These are phyloP conservation scores for Lytechinus variegatus DNA, from an alignment of 35 echinoderm and acorn worm species.

Conservation along the genomic window DNA sequence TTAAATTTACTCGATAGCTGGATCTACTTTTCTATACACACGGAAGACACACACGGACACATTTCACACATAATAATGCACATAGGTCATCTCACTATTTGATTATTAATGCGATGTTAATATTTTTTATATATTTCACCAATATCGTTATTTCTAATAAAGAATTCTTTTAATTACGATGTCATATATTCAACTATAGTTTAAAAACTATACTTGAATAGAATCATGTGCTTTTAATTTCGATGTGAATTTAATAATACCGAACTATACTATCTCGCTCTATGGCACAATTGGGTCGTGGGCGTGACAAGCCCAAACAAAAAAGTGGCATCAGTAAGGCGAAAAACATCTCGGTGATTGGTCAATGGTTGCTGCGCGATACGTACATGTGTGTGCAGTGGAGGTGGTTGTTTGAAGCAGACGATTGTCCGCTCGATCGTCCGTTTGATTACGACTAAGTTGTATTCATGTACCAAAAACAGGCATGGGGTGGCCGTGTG, in stretches of 20 bases:
- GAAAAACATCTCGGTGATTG: conserved; percentile 23
- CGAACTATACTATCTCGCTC: not conserved
- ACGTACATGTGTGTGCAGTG: not conserved
- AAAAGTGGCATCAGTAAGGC: conserved; percentile 3
- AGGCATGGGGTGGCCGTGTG: no score
- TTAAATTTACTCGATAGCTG: no score
- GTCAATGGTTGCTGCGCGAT: conserved; percentile 47
- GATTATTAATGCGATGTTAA: not conserved
- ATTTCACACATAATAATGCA: no score
- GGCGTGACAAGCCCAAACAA: conserved; percentile 43
- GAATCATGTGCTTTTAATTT: not conserved
- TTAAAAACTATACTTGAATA: not conserved
- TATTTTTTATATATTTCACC: not conserved
- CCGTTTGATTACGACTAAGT: no score
- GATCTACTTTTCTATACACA: no score
- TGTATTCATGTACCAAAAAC: no score
- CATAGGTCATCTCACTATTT: not conserved
- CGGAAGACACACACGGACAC: no score
- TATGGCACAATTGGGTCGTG: not conserved
- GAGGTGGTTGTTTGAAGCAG: not conserved
- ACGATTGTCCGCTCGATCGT: no score
- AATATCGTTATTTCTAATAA: not conserved
- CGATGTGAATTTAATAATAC: not conserved
- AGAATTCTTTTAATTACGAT: not conserved
- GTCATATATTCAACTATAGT: not conserved